Percentiles rank a stretch among this genome's conserved stretches.
These are phyloP conservation scores for Sturnira hondurensis DNA, from an alignment of 2,113 vertebrate species.

Conservation along the genomic window DNA sequence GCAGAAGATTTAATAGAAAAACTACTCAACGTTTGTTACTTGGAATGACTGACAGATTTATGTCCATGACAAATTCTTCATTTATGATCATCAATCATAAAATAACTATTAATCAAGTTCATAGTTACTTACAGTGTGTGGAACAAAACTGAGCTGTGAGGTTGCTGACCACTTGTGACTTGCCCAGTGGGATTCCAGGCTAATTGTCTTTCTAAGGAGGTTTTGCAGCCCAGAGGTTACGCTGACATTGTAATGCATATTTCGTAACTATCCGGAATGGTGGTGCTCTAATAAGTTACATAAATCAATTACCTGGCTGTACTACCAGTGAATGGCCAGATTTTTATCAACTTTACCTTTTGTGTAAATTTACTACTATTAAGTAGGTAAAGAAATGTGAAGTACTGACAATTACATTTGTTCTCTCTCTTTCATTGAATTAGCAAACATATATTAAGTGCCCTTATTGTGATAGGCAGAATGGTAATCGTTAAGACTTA, in stretches of 20 bases:
- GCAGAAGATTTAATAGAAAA: background rate
- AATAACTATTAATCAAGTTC: background rate
- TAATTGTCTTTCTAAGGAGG: constrained; percentile 16
- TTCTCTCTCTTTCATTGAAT: background rate
- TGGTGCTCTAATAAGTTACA: background rate
- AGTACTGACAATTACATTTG: background rate
- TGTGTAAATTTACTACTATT: background rate
- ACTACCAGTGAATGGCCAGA: background rate
- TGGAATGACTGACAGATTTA: background rate
- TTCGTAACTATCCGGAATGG: constrained; percentile 5
- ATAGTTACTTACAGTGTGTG: constrained; percentile 25
- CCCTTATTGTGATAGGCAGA: background rate
- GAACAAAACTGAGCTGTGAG: background rate
- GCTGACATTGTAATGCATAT: constrained; percentile 36
- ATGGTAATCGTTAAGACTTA: background rate
- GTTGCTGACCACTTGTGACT: background rate
- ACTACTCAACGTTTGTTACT: background rate
- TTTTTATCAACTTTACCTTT: background rate
- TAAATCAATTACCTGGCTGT: background rate
- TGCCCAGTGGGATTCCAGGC: background rate
- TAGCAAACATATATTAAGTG: background rate
- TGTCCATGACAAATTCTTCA: background rate
- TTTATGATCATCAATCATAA: background rate
- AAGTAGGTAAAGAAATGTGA: background rate
- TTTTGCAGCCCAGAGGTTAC: background rate